Conservation (phyloP, 2,888 invertebrate species). For the Lochmaea crataegi region DNA sequence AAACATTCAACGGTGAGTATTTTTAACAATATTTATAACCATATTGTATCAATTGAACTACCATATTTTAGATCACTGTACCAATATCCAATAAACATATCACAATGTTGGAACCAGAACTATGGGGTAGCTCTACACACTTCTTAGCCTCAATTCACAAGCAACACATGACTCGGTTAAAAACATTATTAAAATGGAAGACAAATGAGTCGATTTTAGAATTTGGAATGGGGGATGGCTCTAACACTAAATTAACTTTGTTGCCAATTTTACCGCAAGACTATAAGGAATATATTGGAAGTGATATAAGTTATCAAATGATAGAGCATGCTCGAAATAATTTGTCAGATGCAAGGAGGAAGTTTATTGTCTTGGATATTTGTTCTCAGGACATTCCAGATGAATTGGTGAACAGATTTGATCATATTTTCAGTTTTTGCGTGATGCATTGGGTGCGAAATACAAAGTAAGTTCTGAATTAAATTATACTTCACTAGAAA, state of each 20-base stretch:
- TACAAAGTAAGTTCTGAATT: too few relatives aligned
- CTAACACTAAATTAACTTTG: conserved; percentile 67
- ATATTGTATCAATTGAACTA: too few relatives aligned
- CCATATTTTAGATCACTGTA: too few relatives aligned
- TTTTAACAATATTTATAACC: too few relatives aligned
- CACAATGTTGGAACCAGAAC: conserved; percentile 34
- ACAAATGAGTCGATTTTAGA: conserved; percentile 71
- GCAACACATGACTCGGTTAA: conserved; percentile 70
- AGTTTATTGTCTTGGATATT: conserved; percentile 33
- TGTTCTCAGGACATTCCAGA: conserved; percentile 1
- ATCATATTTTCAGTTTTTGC: conserved; percentile 35
- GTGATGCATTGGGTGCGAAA: conserved; percentile 38
- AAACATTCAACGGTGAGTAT: too few relatives aligned
- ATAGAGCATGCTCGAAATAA: conserved; percentile 19
- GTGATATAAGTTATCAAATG: conserved; percentile 32
- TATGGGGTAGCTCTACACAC: conserved; percentile 29
- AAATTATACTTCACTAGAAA: too few relatives aligned
- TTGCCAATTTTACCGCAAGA: conserved; percentile 31
- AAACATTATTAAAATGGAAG: conserved; percentile 54
- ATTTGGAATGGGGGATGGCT: conserved; percentile 81
- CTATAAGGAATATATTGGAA: conserved; percentile 33
- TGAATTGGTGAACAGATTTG: conserved; percentile 28
- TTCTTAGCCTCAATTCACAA: conserved; percentile 4
- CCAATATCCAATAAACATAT: too few relatives aligned
- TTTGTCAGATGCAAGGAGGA: conserved; percentile 5